Percentiles rank a stretch among this genome's conserved stretches.
Conservation (phyloP, 1,140 invertebrate species). For the Carposina sasakii region DNA sequence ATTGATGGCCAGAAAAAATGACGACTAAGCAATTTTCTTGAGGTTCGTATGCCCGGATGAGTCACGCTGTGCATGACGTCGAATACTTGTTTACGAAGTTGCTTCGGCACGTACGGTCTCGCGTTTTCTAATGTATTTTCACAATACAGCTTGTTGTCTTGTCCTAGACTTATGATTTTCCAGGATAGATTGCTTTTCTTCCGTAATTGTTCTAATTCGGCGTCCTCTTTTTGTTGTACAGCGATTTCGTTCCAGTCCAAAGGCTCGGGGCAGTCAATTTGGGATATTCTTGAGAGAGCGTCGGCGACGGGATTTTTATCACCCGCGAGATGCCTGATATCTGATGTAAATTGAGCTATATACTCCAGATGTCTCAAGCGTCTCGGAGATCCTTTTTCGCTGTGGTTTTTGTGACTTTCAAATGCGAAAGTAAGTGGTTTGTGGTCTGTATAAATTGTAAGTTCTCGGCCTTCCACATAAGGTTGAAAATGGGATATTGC, state of each 20-base stretch:
- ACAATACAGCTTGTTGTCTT: neutral
- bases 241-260: constrained; percentile 12
- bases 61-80: constrained; percentile 3
- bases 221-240: constrained; percentile 2
- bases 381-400: no score
- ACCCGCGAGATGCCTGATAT: no score
- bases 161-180: neutral
- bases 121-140: constrained; percentile 1
- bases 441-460: constrained; percentile 40
- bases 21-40: constrained; percentile 4
- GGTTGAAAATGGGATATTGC: constrained; percentile 32
- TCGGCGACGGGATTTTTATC: no score
- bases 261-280: constrained; percentile 46
- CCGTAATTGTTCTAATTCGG: neutral
- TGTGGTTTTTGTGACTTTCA: neutral
- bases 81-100: neutral
- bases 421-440: constrained; percentile 41
- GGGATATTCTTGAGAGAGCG: no score
- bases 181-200: constrained; percentile 25
- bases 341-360: no score
- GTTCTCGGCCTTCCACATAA: constrained; percentile 24
- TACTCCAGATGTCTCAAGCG: no score
- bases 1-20: constrained; percentile 13
- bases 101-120: constrained; percentile 2
- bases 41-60: constrained; percentile 11